A percentile compares a stretch with the other conserved stretches of the same genome.
Evolutionary conservation across 2,797 vertebrate species (phyloP).

Genomic region (Discoglossus pictus): DNA sequence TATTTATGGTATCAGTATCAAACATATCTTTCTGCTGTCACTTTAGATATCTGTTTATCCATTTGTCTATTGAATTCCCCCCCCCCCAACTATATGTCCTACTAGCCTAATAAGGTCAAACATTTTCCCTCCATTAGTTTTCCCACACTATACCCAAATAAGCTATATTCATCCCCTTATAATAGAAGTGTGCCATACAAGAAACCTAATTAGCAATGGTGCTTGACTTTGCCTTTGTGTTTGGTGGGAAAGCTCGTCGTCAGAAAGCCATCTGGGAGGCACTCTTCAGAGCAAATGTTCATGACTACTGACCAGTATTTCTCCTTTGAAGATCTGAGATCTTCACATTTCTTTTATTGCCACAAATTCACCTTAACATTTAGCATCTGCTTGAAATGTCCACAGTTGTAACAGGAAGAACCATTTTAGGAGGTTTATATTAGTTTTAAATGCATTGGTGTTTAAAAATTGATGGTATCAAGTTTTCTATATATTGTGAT

Average conservation of each 20-base stretch:
- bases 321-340: conserved; percentile 49
- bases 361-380: conserved; percentile 37
- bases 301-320: conserved; percentile 41
- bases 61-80: neutral
- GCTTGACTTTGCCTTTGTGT: conserved; percentile 67
- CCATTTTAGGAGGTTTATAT: neutral
- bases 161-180: conserved; percentile 65
- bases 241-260: conserved; percentile 64
- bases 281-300: conserved; percentile 25
- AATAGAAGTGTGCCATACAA: conserved; percentile 81
- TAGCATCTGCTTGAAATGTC: conserved; percentile 64
- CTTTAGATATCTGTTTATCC: conserved; percentile 22
- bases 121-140: conserved; percentile 61
- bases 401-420: neutral
- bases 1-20: conserved; percentile 37
- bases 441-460: neutral
- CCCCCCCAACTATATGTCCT: conserved; percentile 15
- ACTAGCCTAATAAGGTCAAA: conserved; percentile 57
- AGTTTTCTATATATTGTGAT: neutral
- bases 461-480: neutral
- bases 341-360: conserved; percentile 45
- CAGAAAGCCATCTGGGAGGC: conserved; percentile 73
- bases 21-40: conserved; percentile 14
- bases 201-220: conserved; percentile 71
- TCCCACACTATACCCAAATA: conserved; percentile 72